Percentiles rank a stretch among this genome's conserved stretches.
These are phyloP conservation scores for Ochotona princeps DNA, from an alignment of 2,113 vertebrate genomes.

Conservation along the genomic window DNA sequence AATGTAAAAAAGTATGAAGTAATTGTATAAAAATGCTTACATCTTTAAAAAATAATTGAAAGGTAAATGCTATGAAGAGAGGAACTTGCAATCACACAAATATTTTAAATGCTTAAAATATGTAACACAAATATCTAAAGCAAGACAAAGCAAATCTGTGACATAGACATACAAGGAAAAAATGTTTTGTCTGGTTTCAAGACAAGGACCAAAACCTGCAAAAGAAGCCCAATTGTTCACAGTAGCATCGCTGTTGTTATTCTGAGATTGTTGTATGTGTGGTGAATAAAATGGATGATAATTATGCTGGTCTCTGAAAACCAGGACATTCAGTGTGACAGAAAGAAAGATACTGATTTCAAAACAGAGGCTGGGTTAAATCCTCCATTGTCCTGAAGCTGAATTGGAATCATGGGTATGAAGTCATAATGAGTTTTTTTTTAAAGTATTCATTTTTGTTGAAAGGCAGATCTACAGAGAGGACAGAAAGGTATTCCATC, in stretches of 20 bases:
- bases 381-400: no score
- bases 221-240: neutral
- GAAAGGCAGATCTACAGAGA: no score
- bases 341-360: no score
- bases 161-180: constrained; percentile 13
- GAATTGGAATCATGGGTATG: no score
- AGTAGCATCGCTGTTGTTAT: neutral
- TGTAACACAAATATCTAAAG: neutral
- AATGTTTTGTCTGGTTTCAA: constrained; percentile 4
- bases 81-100: neutral
- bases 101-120: constrained; percentile 34
- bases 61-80: neutral
- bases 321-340: no score
- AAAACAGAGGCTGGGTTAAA: no score
- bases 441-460: no score
- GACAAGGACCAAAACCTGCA: neutral
- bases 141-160: neutral
- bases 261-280: neutral
- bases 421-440: no score
- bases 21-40: neutral
- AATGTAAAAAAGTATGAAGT: neutral
- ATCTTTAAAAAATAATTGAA: neutral
- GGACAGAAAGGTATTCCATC: no score
- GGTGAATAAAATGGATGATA: neutral
- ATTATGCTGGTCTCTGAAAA: no score